Evolutionary conservation across 2,888 invertebrate species (phyloP).

Genomic region (Heliconius cydno): DNA sequence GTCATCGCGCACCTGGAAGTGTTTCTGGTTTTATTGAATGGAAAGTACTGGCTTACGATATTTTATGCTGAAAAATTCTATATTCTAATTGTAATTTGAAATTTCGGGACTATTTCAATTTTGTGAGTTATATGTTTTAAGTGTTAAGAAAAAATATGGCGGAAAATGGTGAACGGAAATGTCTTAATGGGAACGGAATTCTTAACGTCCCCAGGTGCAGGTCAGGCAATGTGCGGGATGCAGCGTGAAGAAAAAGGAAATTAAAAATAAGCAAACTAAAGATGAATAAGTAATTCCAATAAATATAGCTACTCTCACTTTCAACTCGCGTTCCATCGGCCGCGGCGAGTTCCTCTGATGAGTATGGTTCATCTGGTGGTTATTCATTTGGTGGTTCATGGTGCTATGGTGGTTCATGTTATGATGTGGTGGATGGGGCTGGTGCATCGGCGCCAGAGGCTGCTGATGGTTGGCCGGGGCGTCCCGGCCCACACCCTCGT

Average conservation of each 20-base stretch:
- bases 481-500: slow-evolving; percentile 78
- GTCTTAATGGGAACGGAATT: too few relatives aligned
- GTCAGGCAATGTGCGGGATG: too few relatives aligned
- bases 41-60: not conserved
- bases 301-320: slow-evolving; percentile 56
- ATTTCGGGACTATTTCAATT: not conserved
- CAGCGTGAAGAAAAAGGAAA: too few relatives aligned
- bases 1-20: slow-evolving; percentile 75
- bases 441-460: slow-evolving; percentile 54
- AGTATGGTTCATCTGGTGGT: slow-evolving; percentile 64
- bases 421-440: slow-evolving; percentile 55
- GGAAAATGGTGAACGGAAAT: too few relatives aligned
- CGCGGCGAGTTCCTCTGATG: slow-evolving; percentile 73
- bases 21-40: not conserved
- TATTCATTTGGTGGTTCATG: slow-evolving; percentile 56
- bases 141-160: too few relatives aligned
- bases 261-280: not conserved
- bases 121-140: too few relatives aligned
- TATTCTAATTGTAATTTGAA: not conserved
- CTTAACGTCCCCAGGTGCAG: too few relatives aligned
- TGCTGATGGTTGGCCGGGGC: slow-evolving; percentile 62
- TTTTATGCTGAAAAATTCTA: not conserved
- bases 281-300: not conserved
- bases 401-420: slow-evolving; percentile 62
- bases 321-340: slow-evolving; percentile 71